Conservation (phyloP, 2,888 invertebrate species). For the Thera obeliscata region DNA sequence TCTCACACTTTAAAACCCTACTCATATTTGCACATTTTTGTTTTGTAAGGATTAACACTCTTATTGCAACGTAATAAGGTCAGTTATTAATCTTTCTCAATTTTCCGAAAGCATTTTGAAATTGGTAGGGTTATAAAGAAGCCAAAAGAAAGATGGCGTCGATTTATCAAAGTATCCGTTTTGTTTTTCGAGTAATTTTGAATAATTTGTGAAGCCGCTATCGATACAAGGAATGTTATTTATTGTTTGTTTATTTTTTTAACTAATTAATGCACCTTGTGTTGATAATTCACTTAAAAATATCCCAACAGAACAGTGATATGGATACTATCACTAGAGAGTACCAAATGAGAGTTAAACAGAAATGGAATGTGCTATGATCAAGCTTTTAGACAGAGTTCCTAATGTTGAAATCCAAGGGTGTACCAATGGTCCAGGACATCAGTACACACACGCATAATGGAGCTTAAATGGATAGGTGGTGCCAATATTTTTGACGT, state of each 20-base stretch:
- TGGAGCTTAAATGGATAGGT: too few species aligned
- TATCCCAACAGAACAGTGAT: too few species aligned
- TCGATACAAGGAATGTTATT: slow-evolving; percentile 60
- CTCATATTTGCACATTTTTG: neutral
- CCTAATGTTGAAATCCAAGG: too few species aligned
- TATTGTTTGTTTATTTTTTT: slow-evolving; percentile 61
- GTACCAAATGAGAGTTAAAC: too few species aligned
- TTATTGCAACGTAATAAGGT: slow-evolving; percentile 10
- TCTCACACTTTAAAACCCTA: neutral
- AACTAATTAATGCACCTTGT: neutral
- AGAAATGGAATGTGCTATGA: too few species aligned
- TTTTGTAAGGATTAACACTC: slow-evolving; percentile 2
- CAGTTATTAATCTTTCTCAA: neutral
- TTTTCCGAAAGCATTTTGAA: slow-evolving; percentile 22
- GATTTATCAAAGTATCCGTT: slow-evolving; percentile 66
- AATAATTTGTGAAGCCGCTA: slow-evolving; percentile 75
- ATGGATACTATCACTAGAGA: too few species aligned
- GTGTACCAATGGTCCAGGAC: too few species aligned
- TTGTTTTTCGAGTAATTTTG: slow-evolving; percentile 69
- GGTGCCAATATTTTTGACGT: too few species aligned
- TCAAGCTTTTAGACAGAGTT: too few species aligned
- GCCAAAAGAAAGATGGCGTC: slow-evolving; percentile 59
- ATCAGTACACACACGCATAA: too few species aligned
- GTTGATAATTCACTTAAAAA: neutral
- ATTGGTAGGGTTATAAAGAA: slow-evolving; percentile 48